Percentiles rank a stretch among this genome's conserved stretches.
phyloP scores from a whole-genome alignment of 2,797 vertebrate species.

The Anguilla obscura region DNA sequence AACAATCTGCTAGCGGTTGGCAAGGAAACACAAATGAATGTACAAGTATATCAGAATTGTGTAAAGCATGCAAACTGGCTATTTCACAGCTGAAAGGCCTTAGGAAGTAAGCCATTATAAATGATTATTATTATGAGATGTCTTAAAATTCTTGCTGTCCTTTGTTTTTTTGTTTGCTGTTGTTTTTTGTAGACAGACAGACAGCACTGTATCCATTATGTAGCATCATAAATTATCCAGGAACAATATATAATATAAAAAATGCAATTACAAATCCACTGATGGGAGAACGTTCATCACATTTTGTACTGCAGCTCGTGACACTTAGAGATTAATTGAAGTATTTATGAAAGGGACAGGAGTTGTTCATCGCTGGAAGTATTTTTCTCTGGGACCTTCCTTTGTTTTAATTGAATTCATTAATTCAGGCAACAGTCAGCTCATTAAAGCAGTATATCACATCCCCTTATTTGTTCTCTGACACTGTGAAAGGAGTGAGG shows the following conservation, averaged over 20 bases:
- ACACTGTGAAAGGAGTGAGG: background rate
- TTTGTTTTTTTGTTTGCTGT: background rate
- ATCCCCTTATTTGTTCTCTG: background rate
- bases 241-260: background rate
- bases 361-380: slow-evolving; percentile 13
- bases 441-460: slow-evolving; percentile 1
- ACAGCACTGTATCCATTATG: background rate
- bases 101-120: background rate
- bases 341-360: slow-evolving; percentile 19
- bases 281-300: slow-evolving; percentile 11
- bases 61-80: background rate
- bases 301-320: slow-evolving; percentile 12
- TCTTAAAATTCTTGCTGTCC: background rate
- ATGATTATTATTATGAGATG: background rate
- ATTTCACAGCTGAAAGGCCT: background rate
- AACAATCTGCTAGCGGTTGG: background rate
- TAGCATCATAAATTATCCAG: background rate
- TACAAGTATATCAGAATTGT: background rate
- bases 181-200: background rate
- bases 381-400: slow-evolving; percentile 17
- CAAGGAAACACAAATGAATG: background rate
- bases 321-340: slow-evolving; percentile 11
- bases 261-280: slow-evolving; percentile 10
- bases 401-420: slow-evolving; percentile 17
- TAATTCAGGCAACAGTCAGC: background rate